Percentiles rank a stretch among this genome's conserved stretches.
Conservation (phyloP, 1,140 invertebrate species). For the Lethrus apterus region DNA sequence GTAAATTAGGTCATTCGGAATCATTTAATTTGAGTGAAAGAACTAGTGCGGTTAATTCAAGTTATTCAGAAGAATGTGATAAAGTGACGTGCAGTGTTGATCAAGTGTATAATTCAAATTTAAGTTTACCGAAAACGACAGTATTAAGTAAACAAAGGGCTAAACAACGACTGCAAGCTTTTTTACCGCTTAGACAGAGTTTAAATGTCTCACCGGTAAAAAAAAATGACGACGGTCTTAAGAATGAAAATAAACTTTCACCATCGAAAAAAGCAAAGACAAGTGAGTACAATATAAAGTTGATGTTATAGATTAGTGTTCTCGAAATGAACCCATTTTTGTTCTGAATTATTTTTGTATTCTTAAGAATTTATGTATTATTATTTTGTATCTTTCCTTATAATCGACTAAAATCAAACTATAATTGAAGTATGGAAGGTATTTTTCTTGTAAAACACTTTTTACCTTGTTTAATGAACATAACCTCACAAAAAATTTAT, state of each 20-base stretch:
- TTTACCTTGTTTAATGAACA: no score
- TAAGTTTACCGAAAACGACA: slow-evolving; percentile 15
- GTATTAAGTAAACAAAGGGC: slow-evolving; percentile 23
- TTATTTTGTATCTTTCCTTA: background rate
- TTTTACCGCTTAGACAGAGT: slow-evolving; percentile 18
- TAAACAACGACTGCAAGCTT: slow-evolving; percentile 37
- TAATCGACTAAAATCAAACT: no score
- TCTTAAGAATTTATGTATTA: background rate
- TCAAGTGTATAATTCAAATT: no score
- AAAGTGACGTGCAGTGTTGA: no score
- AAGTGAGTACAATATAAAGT: no score
- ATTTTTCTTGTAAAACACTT: no score
- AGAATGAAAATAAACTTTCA: slow-evolving; percentile 17
- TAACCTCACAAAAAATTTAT: no score
- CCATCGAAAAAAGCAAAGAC: slow-evolving; percentile 22
- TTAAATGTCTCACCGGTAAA: slow-evolving; percentile 7
- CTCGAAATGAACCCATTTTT: no score
- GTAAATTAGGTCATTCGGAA: background rate
- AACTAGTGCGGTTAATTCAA: no score
- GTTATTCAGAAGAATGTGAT: no score
- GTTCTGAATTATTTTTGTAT: background rate
- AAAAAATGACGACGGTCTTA: slow-evolving; percentile 20
- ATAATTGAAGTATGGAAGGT: no score
- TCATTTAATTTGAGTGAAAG: background rate
- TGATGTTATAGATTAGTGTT: no score